Evolutionary conservation across 2,888 invertebrate genomes (phyloP).

Genomic region (Luffia ferchaultella): DNA sequence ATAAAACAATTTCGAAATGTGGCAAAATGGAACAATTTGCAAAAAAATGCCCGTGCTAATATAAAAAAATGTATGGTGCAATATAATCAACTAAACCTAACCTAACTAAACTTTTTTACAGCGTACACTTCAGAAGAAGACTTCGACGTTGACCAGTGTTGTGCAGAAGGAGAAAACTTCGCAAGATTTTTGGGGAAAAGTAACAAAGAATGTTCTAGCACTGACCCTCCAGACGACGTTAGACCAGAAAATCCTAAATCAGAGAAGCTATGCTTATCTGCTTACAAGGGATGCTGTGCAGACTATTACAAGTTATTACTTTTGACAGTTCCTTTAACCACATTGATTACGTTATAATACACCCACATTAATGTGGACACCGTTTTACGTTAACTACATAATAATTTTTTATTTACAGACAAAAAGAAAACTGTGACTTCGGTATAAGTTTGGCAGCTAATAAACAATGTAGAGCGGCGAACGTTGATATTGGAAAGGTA

Average conservation of each 20-base stretch:
- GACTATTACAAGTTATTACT: slow-evolving; percentile 34
- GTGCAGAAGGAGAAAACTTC: slow-evolving; percentile 28
- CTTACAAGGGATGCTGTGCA: slow-evolving; percentile 30
- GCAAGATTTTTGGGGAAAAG: slow-evolving; percentile 15
- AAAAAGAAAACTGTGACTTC: slow-evolving; percentile 33
- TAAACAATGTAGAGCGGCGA: slow-evolving; percentile 32
- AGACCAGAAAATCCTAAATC: slow-evolving; percentile 25
- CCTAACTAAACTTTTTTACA: not conserved
- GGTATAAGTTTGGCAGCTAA: slow-evolving; percentile 32
- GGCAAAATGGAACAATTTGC: too few relatives aligned
- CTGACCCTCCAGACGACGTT: slow-evolving; percentile 23
- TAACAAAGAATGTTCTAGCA: slow-evolving; percentile 21
- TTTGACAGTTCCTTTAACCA: slow-evolving; percentile 12
- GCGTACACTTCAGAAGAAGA: slow-evolving; percentile 27
- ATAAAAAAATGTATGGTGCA: too few relatives aligned
- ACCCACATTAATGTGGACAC: not conserved
- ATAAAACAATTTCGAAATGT: too few relatives aligned
- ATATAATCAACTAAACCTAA: too few relatives aligned
- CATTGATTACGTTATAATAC: not conserved
- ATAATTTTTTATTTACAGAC: slow-evolving; percentile 23
- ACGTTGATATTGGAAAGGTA: slow-evolving; percentile 42
- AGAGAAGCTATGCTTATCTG: slow-evolving; percentile 28
- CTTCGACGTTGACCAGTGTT: slow-evolving; percentile 33
- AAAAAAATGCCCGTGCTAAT: too few relatives aligned
- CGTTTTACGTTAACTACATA: not conserved